Percentiles rank a stretch among this genome's conserved stretches.
Evolutionary conservation across 2,888 invertebrate genomes (phyloP).

Genomic region (Antheraea assamensis): DNA sequence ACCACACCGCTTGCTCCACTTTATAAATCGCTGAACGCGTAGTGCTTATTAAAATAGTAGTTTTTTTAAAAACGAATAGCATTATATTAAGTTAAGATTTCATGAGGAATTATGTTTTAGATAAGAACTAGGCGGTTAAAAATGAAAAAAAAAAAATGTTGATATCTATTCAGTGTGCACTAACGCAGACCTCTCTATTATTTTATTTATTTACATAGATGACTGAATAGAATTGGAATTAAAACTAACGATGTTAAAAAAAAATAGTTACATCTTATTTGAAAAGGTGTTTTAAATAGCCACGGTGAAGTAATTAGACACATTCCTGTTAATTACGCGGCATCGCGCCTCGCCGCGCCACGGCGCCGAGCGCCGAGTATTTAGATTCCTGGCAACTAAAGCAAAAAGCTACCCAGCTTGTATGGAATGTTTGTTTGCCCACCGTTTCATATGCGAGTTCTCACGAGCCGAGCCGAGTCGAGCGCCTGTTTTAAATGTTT

Average conservation of each 20-base stretch:
- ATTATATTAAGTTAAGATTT: too few species aligned
- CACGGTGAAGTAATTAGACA: slow-evolving; percentile 5
- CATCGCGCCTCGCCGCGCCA: too few species aligned
- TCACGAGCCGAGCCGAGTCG: slow-evolving; percentile 56
- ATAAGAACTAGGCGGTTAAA: too few species aligned
- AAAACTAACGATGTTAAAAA: not conserved
- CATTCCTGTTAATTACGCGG: slow-evolving; percentile 12
- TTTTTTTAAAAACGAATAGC: too few species aligned
- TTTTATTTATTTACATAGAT: too few species aligned
- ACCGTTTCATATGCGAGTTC: slow-evolving; percentile 50
- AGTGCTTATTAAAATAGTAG: too few species aligned
- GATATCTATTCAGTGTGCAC: too few species aligned
- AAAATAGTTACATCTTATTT: slow-evolving; percentile 12
- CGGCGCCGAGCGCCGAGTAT: not conserved
- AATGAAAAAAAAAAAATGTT: too few species aligned
- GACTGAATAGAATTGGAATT: not conserved
- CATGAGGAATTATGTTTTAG: too few species aligned
- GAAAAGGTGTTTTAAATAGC: slow-evolving; percentile 13
- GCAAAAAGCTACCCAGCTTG: slow-evolving; percentile 19
- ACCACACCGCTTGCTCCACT: too few species aligned
- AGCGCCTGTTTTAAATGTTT: slow-evolving; percentile 53
- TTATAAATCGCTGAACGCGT: too few species aligned
- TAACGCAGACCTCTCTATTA: too few species aligned
- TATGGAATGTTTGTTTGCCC: slow-evolving; percentile 46
- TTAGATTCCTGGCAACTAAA: slow-evolving; percentile 21